Evolutionary conservation across 2,113 vertebrate species (phyloP), one percentile per base, ranked within the genome.

Genomic region (Numenius arquata): DNA sequence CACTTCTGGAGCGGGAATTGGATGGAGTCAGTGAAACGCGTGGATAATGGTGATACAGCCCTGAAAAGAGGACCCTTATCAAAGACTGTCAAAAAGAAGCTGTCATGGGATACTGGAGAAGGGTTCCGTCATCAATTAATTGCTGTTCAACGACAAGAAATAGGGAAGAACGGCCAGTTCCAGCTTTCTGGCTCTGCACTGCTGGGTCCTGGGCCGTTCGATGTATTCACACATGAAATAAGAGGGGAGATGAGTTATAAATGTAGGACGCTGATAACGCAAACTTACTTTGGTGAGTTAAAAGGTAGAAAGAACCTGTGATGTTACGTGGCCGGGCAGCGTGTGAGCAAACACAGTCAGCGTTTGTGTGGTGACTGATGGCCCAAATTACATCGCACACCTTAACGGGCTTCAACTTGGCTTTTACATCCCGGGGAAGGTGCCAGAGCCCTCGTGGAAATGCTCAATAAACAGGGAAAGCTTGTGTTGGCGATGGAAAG

Each of bases 391-490:
- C 22, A 1, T n/a, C 1, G 8, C 3, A 5, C 45, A 10, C 17
- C 1, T 14, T 11, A 58, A 11, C 1, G n/a, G 48, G 25, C 30
- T 40, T 30, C n/a, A 16, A 0, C 3, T n/a, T 10, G 13, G 23
- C 15, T 30, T 40, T 63, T 16, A 13, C 15, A 3, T 8, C 58
- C 11, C 5, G 7, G 58, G 32, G 55, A 11, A 7, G 27, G 11
- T 20, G 32, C 26, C 5, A 30, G 45, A 32, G 26, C 17, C 55
- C 62, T n/a, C 8, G 3, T 4, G 53, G 38, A 22, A 9, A 5
- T 6, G 1, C 32, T 21, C 1, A 1, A 12, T 25, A 9, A 66
- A 9, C 9, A 4, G n/a, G 11, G 17, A 59, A 6, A 8, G 45
- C 1, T 7, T 13, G 32, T 16, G 30, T 29, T 34, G 4, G 0